Percentiles rank a stretch among this genome's conserved stretches.
Evolutionary conservation across 2,888 invertebrate species (phyloP).

Genomic region (Rhagonycha fulva): DNA sequence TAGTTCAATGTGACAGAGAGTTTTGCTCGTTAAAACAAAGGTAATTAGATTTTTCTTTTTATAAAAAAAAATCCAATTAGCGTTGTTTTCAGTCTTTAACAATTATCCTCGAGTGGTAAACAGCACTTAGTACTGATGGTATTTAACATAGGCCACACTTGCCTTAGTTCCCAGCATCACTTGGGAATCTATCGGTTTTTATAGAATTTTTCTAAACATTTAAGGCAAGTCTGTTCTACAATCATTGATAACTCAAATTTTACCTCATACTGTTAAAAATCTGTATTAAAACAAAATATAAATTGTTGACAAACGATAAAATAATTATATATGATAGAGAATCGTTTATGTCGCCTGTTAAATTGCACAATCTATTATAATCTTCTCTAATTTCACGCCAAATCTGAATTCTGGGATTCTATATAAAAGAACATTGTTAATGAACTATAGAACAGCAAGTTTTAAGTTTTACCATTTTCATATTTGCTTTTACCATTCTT

Average conservation of each 20-base stretch:
- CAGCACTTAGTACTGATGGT: too few species aligned
- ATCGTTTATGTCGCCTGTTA: slow-evolving; percentile 64
- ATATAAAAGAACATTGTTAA: not conserved
- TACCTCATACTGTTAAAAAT: slow-evolving; percentile 66
- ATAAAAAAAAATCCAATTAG: too few species aligned
- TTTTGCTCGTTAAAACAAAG: too few species aligned
- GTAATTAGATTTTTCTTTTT: too few species aligned
- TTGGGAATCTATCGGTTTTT: too few species aligned
- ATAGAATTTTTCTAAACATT: too few species aligned
- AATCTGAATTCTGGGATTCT: not conserved
- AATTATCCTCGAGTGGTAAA: too few species aligned
- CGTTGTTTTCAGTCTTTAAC: too few species aligned
- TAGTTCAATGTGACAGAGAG: too few species aligned
- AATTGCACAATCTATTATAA: slow-evolving; percentile 64
- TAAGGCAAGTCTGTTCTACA: not conserved
- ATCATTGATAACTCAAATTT: not conserved
- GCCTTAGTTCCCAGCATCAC: too few species aligned
- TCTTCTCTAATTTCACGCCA: slow-evolving; percentile 70
- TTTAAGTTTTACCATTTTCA: not conserved
- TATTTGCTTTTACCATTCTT: not conserved
- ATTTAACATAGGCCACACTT: too few species aligned
- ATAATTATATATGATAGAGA: slow-evolving; percentile 68
- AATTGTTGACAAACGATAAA: slow-evolving; percentile 69
- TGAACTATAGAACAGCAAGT: not conserved
- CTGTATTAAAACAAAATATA: slow-evolving; percentile 74